phyloP scores from a whole-genome alignment of 2,888 invertebrate genomes.

The Drosophila antonietae region DNA sequence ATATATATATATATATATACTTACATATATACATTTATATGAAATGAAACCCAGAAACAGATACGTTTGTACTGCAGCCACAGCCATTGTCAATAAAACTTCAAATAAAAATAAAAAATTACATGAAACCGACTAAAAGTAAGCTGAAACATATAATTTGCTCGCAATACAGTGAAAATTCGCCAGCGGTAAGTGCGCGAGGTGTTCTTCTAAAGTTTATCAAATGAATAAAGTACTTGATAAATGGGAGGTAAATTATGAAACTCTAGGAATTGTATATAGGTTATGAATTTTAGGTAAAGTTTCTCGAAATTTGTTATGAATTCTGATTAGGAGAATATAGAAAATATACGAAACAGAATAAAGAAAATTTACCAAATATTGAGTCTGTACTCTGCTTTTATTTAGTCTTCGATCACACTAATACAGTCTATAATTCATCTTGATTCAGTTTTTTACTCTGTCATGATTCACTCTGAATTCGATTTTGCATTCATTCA shows the following conservation, averaged over 20 bases:
- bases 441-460: too few species aligned
- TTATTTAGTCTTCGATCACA: background rate
- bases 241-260: too few species aligned
- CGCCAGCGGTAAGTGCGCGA: conserved; percentile 42
- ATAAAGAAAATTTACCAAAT: too few species aligned
- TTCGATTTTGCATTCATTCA: too few species aligned
- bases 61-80: conserved; percentile 53
- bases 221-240: too few species aligned
- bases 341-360: too few species aligned
- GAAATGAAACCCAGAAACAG: conserved; percentile 39
- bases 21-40: background rate
- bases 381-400: background rate
- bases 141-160: conserved; percentile 68
- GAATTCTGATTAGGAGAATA: too few species aligned
- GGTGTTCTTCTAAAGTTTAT: conserved; percentile 17
- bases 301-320: too few species aligned
- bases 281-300: too few species aligned
- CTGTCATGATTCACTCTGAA: too few species aligned
- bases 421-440: background rate
- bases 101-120: conserved; percentile 52
- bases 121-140: conserved; percentile 50
- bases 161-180: conserved; percentile 33
- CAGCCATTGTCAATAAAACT: conserved; percentile 64
- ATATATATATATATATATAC: background rate
- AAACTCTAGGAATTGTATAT: too few species aligned